Base-by-base conservation (phyloP, 2,888 invertebrate species). In the Subacronicta megacephala region DNA sequence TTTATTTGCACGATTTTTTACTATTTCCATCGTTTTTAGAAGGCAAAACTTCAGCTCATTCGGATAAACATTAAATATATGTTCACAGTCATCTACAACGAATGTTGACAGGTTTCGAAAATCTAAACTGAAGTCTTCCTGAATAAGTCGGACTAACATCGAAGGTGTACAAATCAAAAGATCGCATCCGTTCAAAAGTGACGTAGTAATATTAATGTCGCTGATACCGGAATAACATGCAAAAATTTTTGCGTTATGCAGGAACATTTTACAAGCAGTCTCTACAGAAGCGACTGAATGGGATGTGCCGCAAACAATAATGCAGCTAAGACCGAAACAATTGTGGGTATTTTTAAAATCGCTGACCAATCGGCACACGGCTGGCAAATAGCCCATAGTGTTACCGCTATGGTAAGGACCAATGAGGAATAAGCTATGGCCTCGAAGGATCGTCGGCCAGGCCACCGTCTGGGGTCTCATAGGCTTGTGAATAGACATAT, bases 71-170 rank as follows among this genome's bases (percentile, higher is more conserved):
- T 94, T 87, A 1, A 95, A 83, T 26, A 97, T 86, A 9, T 95
- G 84, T 71, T 97, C 96, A 23, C 96, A 95, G 75, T 96, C 96
- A 79, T 97, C 97, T 0, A 98, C 82, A 5, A 97, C 95, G 35
- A 97, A 84, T 71, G 96, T 96, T 12, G 95, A 95, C 1, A 97
- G 85, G 18, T 96, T 90, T 7, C 95, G 92, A 2, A 97, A 89
- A 79, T 96, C 95, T 0, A 96, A 62, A 75, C 92, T 80, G 81
- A 92, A 80, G 37, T 90, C 85, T 0, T 77, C 83, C 79, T 70
- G 92, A 62, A 75, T 95, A 61, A 82, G 95, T 78, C 73, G 96
- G 79, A 59, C 93, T 71, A 78, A 95, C 84, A 81, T 95, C 0
- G 94, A 85, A 0, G 97, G 96, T 0, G 97, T 97, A 7, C 96